Evolutionary conservation across 2,797 vertebrate genomes (phyloP).

Genomic region (Esox masquinongy): DNA sequence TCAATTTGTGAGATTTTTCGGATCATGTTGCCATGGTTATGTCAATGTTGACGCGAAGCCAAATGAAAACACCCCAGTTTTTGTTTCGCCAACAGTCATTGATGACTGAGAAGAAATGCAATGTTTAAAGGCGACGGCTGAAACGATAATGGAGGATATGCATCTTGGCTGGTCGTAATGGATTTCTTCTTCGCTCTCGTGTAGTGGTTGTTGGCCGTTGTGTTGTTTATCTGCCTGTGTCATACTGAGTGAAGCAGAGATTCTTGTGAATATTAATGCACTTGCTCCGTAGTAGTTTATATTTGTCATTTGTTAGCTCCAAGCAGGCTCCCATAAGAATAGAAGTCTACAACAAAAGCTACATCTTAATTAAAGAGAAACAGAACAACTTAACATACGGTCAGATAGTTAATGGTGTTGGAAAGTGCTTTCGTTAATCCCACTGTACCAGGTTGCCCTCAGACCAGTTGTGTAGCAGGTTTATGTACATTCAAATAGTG

Average conservation of each 20-base stretch:
- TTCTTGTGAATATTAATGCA: background rate
- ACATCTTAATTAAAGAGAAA: too few relatives aligned
- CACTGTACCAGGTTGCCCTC: too few relatives aligned
- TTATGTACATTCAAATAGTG: background rate
- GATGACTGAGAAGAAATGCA: constrained; percentile 32
- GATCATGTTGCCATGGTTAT: constrained; percentile 69
- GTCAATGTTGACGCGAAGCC: constrained; percentile 54
- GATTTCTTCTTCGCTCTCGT: constrained; percentile 13
- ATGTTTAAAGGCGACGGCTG: constrained; percentile 13
- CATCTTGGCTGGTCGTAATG: constrained; percentile 11
- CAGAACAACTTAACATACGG: too few relatives aligned
- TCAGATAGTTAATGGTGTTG: too few relatives aligned
- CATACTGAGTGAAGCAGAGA: constrained; percentile 4
- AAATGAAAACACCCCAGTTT: constrained; percentile 20
- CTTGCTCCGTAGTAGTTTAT: constrained; percentile 3
- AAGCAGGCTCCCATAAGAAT: background rate
- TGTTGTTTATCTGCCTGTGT: constrained; percentile 21
- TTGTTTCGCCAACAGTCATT: constrained; percentile 50
- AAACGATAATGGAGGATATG: constrained; percentile 23
- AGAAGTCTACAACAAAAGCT: background rate
- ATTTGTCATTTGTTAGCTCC: constrained; percentile 20
- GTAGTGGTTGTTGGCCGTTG: constrained; percentile 5
- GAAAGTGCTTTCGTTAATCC: too few relatives aligned
- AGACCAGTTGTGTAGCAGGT: background rate
- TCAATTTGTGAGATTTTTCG: background rate